These are phyloP conservation scores for Hipparchia sbordonii DNA, from an alignment of 2,888 invertebrate genomes.

Conservation along the genomic window DNA sequence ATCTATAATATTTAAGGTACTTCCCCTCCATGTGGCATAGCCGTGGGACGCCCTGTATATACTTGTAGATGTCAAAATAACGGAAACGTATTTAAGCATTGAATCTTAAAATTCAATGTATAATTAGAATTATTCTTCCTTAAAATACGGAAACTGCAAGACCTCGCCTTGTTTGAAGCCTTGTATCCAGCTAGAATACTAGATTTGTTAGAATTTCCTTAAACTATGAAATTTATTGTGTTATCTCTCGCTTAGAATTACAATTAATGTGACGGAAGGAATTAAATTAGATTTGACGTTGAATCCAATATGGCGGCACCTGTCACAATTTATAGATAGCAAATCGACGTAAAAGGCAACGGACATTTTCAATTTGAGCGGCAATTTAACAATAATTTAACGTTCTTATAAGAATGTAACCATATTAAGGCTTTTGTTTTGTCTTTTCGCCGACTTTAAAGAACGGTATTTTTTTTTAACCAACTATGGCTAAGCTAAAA, in stretches of 20 bases:
- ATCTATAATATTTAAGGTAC: too few relatives aligned
- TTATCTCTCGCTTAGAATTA: constrained; percentile 32
- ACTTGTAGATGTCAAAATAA: background rate
- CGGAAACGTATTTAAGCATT: constrained; percentile 5
- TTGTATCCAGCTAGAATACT: constrained; percentile 53
- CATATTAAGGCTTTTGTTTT: too few relatives aligned
- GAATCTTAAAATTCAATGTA: constrained; percentile 17
- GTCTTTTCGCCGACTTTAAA: too few relatives aligned
- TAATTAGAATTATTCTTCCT: constrained; percentile 39
- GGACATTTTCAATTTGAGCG: constrained; percentile 8
- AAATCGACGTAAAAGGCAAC: constrained; percentile 19
- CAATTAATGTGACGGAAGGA: constrained; percentile 28
- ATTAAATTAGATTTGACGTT: constrained; percentile 12
- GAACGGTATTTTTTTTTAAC: too few relatives aligned
- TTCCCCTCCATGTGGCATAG: too few relatives aligned
- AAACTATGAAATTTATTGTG: constrained; percentile 44
- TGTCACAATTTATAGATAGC: constrained; percentile 11
- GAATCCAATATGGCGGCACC: constrained; percentile 20
- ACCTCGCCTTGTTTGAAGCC: constrained; percentile 45
- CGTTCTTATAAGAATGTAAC: background rate
- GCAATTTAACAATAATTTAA: constrained; percentile 2
- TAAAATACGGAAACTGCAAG: constrained; percentile 52
- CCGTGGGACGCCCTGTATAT: too few relatives aligned
- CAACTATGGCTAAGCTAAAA: too few relatives aligned
- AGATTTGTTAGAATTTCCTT: constrained; percentile 53